Evolutionary conservation across 2,113 vertebrate species (phyloP).

Genomic region (Leuciscus idus): DNA sequence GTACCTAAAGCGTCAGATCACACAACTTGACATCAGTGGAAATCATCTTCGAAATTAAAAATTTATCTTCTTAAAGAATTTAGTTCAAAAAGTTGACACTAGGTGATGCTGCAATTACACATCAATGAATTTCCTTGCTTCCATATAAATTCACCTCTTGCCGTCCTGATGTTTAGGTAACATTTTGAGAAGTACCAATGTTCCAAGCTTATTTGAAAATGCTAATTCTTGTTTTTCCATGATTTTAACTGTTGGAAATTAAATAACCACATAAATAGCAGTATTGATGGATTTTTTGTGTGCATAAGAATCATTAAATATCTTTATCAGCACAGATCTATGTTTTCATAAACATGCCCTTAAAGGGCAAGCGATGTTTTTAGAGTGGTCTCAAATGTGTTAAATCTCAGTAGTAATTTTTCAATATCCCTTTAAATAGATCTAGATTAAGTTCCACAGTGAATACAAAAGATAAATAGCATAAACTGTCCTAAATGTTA

Average conservation of each 20-base stretch:
- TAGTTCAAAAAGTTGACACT: constrained; percentile 40
- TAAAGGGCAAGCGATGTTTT: background rate
- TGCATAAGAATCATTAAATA: background rate
- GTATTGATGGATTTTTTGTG: background rate
- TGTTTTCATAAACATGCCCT: background rate
- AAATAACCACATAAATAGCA: background rate
- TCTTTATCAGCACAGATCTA: background rate
- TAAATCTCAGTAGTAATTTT: background rate
- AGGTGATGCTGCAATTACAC: constrained; percentile 54
- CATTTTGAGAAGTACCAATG: background rate
- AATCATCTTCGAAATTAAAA: background rate
- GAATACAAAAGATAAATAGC: background rate
- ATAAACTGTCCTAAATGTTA: background rate
- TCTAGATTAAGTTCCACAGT: background rate
- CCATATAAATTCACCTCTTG: background rate
- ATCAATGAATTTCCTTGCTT: background rate
- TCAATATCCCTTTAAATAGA: background rate
- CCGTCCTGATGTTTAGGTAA: background rate
- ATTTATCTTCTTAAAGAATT: background rate
- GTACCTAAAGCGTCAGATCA: constrained; percentile 78
- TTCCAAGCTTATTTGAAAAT: background rate
- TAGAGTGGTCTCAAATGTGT: background rate
- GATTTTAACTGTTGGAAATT: background rate
- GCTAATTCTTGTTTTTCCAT: background rate
- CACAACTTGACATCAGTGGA: background rate